Conservation (phyloP, 2,888 invertebrate genomes). For the Agrotis puta region DNA sequence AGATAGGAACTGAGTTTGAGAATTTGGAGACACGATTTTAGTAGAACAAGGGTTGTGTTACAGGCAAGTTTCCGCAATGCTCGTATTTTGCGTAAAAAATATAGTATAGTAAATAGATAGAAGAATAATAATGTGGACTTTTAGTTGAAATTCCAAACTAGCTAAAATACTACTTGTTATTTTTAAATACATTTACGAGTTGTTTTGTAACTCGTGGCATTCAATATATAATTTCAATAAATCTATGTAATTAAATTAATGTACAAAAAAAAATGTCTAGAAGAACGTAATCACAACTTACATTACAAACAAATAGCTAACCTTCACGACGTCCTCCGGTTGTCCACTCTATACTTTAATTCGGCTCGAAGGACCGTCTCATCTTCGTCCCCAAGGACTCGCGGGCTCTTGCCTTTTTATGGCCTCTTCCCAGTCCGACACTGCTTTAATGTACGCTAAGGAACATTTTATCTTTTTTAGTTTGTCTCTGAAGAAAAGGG, state of each 20-base stretch:
- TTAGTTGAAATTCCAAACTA: neutral
- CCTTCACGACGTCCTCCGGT: slow-evolving; percentile 53
- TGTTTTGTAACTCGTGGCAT: neutral
- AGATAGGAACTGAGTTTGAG: slow-evolving; percentile 55
- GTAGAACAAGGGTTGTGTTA: neutral
- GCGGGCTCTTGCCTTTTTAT: slow-evolving; percentile 82
- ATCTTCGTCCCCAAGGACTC: slow-evolving; percentile 77
- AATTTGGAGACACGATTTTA: too few relatives aligned
- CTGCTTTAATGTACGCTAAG: slow-evolving; percentile 88
- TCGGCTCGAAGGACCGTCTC: slow-evolving; percentile 77
- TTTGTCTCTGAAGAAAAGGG: slow-evolving; percentile 87
- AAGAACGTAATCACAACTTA: neutral
- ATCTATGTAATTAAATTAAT: neutral
- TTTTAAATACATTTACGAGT: neutral
- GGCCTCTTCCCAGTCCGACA: slow-evolving; percentile 83
- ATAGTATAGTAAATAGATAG: too few relatives aligned
- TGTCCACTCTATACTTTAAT: slow-evolving; percentile 83
- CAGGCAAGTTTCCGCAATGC: too few relatives aligned
- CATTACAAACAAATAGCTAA: slow-evolving; percentile 6
- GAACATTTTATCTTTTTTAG: slow-evolving; percentile 89
- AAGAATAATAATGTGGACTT: neutral
- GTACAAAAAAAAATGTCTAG: neutral
- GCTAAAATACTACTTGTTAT: too few relatives aligned
- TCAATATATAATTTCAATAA: neutral
- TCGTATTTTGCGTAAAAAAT: too few relatives aligned